Evolutionary conservation across 2,888 invertebrate genomes (phyloP), one percentile per base, ranked within the genome.

Genomic region (Scrobipalpa costella): DNA sequence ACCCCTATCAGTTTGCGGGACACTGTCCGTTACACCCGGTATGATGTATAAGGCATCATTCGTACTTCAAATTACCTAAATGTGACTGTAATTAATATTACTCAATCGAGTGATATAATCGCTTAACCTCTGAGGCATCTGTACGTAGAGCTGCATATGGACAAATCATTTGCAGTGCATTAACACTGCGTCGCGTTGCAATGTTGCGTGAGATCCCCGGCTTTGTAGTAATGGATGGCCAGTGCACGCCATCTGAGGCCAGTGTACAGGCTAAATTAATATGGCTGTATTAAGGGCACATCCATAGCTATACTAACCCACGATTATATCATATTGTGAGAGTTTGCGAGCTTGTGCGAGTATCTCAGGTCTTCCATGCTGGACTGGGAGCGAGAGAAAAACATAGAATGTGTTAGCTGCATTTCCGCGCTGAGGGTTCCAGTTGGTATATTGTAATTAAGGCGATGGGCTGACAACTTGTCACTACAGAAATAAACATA

Each of bases 121-220:
- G 17, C 47, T 47, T 1, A 6, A 38, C 11, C n/a, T n/a, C n/a
- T n/a, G n/a, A n/a, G n/a, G 38, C 8, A 38, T 2, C 1, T 38
- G 11, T 8, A 11, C n/a, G 33, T 15, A 33, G 55, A 33, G 15
- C 9, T 55, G 55, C n/a, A 33, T n/a, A 33, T 27, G 27, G 55
- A 33, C 21, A 80, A 84, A 86, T 85, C 82, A 88, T 89, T 88
- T 84, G 83, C 85, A 83, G 83, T 84, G 81, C 81, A 88, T 89
- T 87, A 86, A 77, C 76, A 78, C 72, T 73, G 77, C 75, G 75
- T 78, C n/a, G 55, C 55, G 78, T 78, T 76, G 85, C 81, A 84
- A 85, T 84, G 83, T 81, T 83, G 80, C 76, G 19, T 82, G 81
- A 84, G 86, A 89, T 85, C 86, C 86, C 77, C 72, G 83, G 90